Percentiles rank a stretch among this genome's conserved stretches.
Conservation (phyloP, 1,140 invertebrate species). For the Leptonema lineaticorne region DNA sequence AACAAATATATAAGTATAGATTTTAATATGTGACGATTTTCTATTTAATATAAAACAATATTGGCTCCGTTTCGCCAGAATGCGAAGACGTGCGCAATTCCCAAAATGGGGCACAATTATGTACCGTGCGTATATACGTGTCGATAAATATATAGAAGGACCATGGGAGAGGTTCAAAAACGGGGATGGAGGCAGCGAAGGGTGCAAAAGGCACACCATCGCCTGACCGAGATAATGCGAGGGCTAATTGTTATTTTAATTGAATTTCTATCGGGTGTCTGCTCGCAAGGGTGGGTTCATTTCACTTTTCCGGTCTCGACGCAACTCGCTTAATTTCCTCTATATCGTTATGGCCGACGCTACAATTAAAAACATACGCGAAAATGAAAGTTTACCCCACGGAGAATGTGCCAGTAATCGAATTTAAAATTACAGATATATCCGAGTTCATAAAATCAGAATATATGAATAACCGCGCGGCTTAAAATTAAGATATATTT, state of each 20-base stretch:
- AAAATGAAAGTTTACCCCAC: constrained; percentile 2
- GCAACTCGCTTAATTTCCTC: background rate
- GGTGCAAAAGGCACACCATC: background rate
- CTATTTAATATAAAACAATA: no score
- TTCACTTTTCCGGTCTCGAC: constrained; percentile 19
- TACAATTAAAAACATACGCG: background rate
- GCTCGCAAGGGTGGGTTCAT: constrained; percentile 7
- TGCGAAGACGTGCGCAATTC: background rate
- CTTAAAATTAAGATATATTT: no score
- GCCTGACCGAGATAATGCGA: constrained; percentile 32
- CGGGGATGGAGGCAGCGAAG: background rate
- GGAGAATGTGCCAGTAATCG: no score
- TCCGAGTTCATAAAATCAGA: no score
- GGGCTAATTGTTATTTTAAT: constrained; percentile 42
- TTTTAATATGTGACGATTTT: no score
- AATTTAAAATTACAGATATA: no score
- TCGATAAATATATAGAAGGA: no score
- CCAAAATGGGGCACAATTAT: background rate
- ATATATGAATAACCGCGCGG: background rate
- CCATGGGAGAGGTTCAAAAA: background rate
- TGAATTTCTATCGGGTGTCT: constrained; percentile 37
- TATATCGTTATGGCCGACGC: background rate
- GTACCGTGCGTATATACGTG: background rate
- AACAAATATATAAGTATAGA: no score
- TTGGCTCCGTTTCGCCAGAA: no score